Evolutionary conservation across 2,113 vertebrate species (phyloP).

Genomic region (Ophthalmolycus amberensis): DNA sequence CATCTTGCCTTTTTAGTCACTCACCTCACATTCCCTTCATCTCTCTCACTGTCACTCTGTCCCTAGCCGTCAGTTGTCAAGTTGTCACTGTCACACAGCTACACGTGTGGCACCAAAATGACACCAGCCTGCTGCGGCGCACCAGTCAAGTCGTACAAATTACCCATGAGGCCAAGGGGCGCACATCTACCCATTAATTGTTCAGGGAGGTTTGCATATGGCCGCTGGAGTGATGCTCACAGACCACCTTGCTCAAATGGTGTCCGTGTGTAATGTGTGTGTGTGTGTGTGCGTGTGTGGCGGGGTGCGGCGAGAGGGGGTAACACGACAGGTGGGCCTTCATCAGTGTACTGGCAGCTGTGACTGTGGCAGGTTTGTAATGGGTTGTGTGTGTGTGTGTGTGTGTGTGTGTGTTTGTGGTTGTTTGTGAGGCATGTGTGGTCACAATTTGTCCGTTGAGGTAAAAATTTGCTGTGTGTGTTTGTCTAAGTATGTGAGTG

Average conservation of each 20-base stretch:
- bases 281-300: constrained; percentile 38
- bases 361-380: constrained; percentile 82
- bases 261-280: constrained; percentile 40
- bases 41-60: constrained; percentile 12
- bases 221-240: constrained; percentile 80
- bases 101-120: constrained; percentile 66
- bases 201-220: constrained; percentile 83
- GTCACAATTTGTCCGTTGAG: constrained; percentile 72
- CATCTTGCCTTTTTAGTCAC: constrained; percentile 22
- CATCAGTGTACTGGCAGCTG: constrained; percentile 86
- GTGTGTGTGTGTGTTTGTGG: constrained; percentile 42
- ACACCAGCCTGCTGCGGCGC: constrained; percentile 67
- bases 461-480: constrained; percentile 57
- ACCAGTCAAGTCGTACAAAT: constrained; percentile 74
- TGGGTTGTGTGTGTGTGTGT: constrained; percentile 68
- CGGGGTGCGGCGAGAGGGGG: constrained; percentile 36
- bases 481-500: constrained; percentile 49
- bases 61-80: constrained; percentile 65
- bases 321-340: constrained; percentile 85
- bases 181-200: constrained; percentile 83
- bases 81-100: constrained; percentile 56
- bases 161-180: constrained; percentile 80
- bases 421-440: constrained; percentile 55
- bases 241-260: constrained; percentile 75
- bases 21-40: constrained; percentile 36